Evolutionary conservation across 2,888 invertebrate species (phyloP).

Genomic region (Archips xylosteana): DNA sequence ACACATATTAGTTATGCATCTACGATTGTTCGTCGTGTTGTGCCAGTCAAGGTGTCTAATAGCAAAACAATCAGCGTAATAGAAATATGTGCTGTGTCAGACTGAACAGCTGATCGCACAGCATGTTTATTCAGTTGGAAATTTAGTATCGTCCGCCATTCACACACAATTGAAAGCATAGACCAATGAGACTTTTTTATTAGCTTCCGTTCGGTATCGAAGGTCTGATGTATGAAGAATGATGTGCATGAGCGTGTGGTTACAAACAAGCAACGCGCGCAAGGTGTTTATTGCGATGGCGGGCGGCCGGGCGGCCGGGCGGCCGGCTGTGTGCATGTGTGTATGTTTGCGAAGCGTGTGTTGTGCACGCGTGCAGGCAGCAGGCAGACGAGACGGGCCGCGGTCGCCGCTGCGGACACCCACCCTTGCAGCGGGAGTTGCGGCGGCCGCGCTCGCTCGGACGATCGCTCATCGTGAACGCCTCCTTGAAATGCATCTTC

Average conservation of each 20-base stretch:
- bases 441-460: slow-evolving; percentile 84
- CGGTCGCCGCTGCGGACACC: slow-evolving; percentile 68
- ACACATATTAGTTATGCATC: neutral
- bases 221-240: slow-evolving; percentile 25
- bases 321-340: slow-evolving; percentile 23
- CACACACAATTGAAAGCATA: slow-evolving; percentile 23
- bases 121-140: slow-evolving; percentile 40
- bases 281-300: slow-evolving; percentile 47
- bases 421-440: slow-evolving; percentile 84
- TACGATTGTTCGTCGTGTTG: slow-evolving; percentile 15
- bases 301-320: slow-evolving; percentile 13
- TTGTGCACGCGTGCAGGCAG: slow-evolving; percentile 48
- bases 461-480: slow-evolving; percentile 85
- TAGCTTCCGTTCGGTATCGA: slow-evolving; percentile 7
- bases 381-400: slow-evolving; percentile 55
- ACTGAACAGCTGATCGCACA: slow-evolving; percentile 40
- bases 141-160: slow-evolving; percentile 15
- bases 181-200: slow-evolving; percentile 25
- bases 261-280: slow-evolving; percentile 47
- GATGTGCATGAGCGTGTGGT: slow-evolving; percentile 35
- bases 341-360: slow-evolving; percentile 51
- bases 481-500: slow-evolving; percentile 86
- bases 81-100: slow-evolving; percentile 31
- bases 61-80: slow-evolving; percentile 28
- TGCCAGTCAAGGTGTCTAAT: slow-evolving; percentile 28